Evolutionary conservation across 2,113 vertebrate genomes (phyloP).

Genomic region (Neotoma lepida): DNA sequence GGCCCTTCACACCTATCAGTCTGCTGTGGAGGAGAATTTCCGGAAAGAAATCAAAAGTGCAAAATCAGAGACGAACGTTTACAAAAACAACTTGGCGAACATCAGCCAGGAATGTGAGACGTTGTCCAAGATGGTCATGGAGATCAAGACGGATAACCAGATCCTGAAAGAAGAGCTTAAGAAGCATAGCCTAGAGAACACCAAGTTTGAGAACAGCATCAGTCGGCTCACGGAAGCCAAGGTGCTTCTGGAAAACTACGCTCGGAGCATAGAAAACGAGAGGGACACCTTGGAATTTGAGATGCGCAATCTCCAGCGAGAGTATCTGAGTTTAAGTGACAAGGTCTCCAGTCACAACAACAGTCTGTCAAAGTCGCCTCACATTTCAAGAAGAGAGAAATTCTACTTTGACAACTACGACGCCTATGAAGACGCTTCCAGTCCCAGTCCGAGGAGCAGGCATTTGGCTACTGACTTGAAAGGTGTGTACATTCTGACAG

Average conservation of each 20-base stretch:
- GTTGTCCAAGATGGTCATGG: slow-evolving; percentile 72
- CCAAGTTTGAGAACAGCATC: slow-evolving; percentile 75
- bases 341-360: slow-evolving; percentile 58
- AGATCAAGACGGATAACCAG: slow-evolving; percentile 80
- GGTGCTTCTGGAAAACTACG: slow-evolving; percentile 78
- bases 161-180: slow-evolving; percentile 81
- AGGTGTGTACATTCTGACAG: slow-evolving; percentile 61
- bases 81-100: slow-evolving; percentile 76
- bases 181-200: slow-evolving; percentile 69
- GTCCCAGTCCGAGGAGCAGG: slow-evolving; percentile 44
- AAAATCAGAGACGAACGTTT: slow-evolving; percentile 76
- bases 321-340: slow-evolving; percentile 73
- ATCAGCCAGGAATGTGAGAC: slow-evolving; percentile 75
- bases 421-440: slow-evolving; percentile 58
- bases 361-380: slow-evolving; percentile 51
- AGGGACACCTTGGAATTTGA: slow-evolving; percentile 80
- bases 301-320: slow-evolving; percentile 74
- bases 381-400: slow-evolving; percentile 60
- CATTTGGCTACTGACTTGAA: slow-evolving; percentile 51
- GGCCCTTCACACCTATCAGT: slow-evolving; percentile 56
- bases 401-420: slow-evolving; percentile 55
- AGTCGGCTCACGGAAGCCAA: slow-evolving; percentile 73
- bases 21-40: slow-evolving; percentile 70
- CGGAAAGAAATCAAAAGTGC: slow-evolving; percentile 75
- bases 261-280: slow-evolving; percentile 81